These are phyloP conservation scores for Bucorvus abyssinicus DNA, from an alignment of 2,797 vertebrate genomes.

Conservation along the genomic window DNA sequence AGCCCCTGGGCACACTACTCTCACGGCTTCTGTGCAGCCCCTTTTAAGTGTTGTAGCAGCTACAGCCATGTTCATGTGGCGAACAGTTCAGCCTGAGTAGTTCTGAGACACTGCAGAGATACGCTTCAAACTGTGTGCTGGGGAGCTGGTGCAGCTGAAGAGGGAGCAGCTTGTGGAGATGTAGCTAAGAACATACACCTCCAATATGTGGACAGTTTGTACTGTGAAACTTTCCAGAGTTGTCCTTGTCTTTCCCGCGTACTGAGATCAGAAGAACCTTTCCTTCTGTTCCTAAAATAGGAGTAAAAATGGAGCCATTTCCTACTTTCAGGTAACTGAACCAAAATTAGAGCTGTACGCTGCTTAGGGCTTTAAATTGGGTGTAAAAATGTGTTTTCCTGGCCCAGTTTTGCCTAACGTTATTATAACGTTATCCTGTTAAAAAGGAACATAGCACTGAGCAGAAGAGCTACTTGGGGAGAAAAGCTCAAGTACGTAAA, in stretches of 20 bases:
- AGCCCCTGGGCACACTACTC: fast-evolving
- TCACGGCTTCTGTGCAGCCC: not conserved
- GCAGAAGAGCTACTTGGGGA: not conserved
- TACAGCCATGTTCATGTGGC: fast-evolving
- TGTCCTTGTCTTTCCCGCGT: not conserved
- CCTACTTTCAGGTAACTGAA: not conserved
- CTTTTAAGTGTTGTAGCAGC: not conserved
- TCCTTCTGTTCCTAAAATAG: not conserved
- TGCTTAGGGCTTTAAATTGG: not conserved
- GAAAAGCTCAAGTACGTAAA: not conserved
- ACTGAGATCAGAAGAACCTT: not conserved
- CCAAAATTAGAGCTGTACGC: not conserved
- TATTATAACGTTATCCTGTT: not conserved
- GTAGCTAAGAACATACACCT: not conserved
- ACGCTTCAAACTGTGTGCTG: not conserved
- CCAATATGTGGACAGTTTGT: not conserved
- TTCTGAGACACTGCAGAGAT: fast-evolving
- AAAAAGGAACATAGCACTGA: not conserved
- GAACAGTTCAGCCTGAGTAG: not conserved
- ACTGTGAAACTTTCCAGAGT: not conserved
- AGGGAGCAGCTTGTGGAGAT: not conserved
- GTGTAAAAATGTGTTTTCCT: not conserved
- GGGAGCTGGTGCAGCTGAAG: no score
- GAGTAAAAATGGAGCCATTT: not conserved
- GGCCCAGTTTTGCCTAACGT: not conserved